Conservation (phyloP, 2,888 invertebrate species). For the Oscheius myriophilus region DNA sequence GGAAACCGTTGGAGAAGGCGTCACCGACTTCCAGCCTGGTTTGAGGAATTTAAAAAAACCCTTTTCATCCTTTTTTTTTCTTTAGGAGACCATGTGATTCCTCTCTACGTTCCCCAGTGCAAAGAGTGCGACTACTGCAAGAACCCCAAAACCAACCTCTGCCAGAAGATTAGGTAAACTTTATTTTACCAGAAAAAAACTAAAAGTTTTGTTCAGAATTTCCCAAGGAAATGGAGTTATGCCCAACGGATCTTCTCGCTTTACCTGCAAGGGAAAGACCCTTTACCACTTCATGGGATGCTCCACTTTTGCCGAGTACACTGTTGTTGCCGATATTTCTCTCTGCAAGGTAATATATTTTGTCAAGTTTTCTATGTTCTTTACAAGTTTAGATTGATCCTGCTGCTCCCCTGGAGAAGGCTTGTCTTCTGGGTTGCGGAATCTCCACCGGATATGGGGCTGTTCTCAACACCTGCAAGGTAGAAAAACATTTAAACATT, state of each 20-base stretch:
- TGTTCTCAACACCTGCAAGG: constrained; percentile 87
- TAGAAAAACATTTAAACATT: not conserved
- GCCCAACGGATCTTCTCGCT: constrained; percentile 90
- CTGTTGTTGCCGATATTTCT: constrained; percentile 92
- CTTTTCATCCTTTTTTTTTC: not conserved
- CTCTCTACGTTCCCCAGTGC: constrained; percentile 95
- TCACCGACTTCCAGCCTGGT: constrained; percentile 85
- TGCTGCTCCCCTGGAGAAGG: constrained; percentile 85
- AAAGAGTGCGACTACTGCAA: constrained; percentile 94
- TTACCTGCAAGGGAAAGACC: constrained; percentile 80
- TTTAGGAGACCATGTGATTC: constrained; percentile 90
- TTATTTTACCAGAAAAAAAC: not conserved
- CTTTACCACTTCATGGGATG: constrained; percentile 95
- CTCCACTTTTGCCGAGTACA: constrained; percentile 87
- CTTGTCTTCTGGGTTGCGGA: constrained; percentile 90
- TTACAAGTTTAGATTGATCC: constrained; percentile 76
- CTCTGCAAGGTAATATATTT: constrained; percentile 82
- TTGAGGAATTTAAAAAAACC: not conserved
- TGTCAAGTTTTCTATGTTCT: not conserved
- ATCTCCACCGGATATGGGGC: constrained; percentile 95
- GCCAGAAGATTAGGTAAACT: constrained; percentile 86
- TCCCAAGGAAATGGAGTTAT: constrained; percentile 83
- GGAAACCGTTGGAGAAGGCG: constrained; percentile 93
- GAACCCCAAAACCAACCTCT: constrained; percentile 94
- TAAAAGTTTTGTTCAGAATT: constrained; percentile 47